These are phyloP conservation scores for Epinotia demarniana DNA, from an alignment of 2,888 invertebrate genomes.

Conservation along the genomic window DNA sequence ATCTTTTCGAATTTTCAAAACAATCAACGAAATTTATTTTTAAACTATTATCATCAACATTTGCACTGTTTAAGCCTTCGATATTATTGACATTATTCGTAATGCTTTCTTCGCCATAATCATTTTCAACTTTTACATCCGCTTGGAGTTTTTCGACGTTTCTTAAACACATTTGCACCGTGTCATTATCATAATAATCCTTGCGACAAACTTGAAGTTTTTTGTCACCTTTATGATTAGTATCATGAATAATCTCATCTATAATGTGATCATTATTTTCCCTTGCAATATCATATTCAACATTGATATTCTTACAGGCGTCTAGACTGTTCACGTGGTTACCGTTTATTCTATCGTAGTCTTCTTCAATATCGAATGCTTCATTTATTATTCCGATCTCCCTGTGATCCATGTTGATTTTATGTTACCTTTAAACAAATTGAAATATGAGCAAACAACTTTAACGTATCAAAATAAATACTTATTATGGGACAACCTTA, in stretches of 20 bases:
- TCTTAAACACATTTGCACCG: background rate
- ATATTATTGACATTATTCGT: background rate
- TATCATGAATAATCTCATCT: background rate
- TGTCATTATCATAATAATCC: background rate
- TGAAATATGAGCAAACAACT: no score
- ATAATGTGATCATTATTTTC: background rate
- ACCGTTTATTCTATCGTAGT: background rate
- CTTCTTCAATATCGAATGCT: slow-evolving; percentile 22
- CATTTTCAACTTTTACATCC: background rate
- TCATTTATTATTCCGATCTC: slow-evolving; percentile 8
- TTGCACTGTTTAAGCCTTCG: background rate
- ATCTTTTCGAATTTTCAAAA: slow-evolving; percentile 8
- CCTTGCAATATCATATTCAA: background rate
- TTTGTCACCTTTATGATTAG: background rate
- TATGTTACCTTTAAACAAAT: background rate
- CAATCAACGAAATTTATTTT: background rate
- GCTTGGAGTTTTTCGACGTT: background rate
- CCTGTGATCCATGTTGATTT: background rate
- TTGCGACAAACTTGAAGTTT: background rate
- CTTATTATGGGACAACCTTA: no score
- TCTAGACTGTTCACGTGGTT: background rate
- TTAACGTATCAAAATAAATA: no score
- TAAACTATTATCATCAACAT: background rate
- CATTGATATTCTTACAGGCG: background rate
- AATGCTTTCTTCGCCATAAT: background rate